These are phyloP conservation scores for Pachyrhynchus sulphureomaculatus DNA, from an alignment of 1,140 invertebrate species.

Conservation along the genomic window DNA sequence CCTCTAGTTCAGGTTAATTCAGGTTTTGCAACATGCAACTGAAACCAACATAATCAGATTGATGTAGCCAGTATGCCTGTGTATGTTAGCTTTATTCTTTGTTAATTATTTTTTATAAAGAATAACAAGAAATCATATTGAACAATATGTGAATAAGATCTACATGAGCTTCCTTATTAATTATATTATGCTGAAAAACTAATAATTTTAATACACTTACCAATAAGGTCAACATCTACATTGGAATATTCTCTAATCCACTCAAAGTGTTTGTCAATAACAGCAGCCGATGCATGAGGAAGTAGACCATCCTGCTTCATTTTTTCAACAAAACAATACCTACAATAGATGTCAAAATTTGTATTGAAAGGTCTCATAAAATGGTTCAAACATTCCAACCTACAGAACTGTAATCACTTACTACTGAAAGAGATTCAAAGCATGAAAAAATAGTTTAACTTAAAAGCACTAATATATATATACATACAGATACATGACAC, in stretches of 20 bases:
- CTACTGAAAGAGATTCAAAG: too few relatives aligned
- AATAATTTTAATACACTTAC: conserved; percentile 1
- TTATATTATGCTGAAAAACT: too few relatives aligned
- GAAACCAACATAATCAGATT: neutral
- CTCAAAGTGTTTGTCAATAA: conserved; percentile 82
- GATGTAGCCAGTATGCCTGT: neutral
- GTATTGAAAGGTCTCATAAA: too few relatives aligned
- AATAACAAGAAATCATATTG: neutral
- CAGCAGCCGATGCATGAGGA: conserved; percentile 56
- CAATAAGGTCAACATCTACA: conserved; percentile 32
- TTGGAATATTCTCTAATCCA: conserved; percentile 59
- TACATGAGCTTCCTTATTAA: too few relatives aligned
- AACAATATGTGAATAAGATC: too few relatives aligned
- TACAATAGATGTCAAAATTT: too few relatives aligned
- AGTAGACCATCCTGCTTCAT: conserved; percentile 59
- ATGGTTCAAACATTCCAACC: too few relatives aligned
- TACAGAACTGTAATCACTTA: too few relatives aligned
- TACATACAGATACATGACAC: too few relatives aligned
- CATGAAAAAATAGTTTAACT: too few relatives aligned
- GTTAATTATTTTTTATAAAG: neutral
- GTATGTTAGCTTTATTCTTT: neutral
- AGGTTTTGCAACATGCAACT: neutral
- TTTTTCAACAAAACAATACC: conserved; percentile 82
- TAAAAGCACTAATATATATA: too few relatives aligned
- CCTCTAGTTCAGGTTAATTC: neutral